These are phyloP conservation scores for Ictinia mississippiensis DNA, from an alignment of 2,797 vertebrate genomes.

Conservation along the genomic window DNA sequence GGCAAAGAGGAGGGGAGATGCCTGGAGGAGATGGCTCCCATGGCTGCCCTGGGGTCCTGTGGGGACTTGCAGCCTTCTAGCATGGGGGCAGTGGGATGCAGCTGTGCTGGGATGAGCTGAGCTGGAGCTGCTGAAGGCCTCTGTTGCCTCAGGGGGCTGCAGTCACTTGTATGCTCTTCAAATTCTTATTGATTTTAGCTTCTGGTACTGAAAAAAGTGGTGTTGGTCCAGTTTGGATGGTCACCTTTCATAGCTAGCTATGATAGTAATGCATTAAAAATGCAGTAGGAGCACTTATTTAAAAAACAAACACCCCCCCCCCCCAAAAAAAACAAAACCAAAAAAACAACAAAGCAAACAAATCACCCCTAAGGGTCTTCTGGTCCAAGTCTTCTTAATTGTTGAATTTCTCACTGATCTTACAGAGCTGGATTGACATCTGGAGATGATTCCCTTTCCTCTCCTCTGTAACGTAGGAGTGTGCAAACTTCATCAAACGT, in stretches of 20 bases:
- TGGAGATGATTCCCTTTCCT: neutral
- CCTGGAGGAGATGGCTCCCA: neutral
- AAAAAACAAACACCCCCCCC: neutral
- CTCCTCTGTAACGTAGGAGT: fast-evolving
- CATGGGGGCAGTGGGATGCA: neutral
- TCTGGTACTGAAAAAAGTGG: neutral
- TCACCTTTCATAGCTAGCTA: neutral
- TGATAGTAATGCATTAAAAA: neutral
- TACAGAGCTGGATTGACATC: neutral
- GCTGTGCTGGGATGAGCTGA: neutral
- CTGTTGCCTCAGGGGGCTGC: neutral
- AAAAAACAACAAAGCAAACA: neutral
- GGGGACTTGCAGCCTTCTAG: neutral
- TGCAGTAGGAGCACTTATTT: neutral
- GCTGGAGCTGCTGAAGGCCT: neutral
- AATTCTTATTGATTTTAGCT: neutral
- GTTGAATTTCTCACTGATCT: neutral
- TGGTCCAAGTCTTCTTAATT: neutral
- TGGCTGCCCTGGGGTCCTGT: neutral
- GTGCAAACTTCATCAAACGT: neutral
- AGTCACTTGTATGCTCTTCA: neutral
- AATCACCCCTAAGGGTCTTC: neutral
- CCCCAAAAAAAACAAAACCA: neutral
- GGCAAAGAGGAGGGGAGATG: no score
- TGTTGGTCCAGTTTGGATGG: neutral